Percentiles rank a stretch among this genome's conserved stretches.
These are phyloP conservation scores for Muntiacus reevesi DNA, from an alignment of 2,113 vertebrate species.

Conservation along the genomic window DNA sequence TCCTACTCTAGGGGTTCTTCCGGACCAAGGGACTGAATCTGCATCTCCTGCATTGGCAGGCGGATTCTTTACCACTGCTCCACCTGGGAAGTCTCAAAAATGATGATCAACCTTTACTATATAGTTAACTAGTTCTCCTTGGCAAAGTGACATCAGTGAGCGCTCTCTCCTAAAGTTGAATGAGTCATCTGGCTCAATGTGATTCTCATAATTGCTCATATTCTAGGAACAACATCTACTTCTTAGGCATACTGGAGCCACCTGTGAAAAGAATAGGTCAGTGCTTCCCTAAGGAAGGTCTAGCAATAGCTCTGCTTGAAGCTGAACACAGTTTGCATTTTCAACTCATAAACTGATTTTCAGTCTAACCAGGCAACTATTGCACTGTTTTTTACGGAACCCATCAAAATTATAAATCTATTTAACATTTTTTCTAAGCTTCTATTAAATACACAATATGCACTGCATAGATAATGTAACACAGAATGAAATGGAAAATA, in stretches of 20 bases:
- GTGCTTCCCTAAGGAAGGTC: not conserved
- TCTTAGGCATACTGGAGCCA: not conserved
- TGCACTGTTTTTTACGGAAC: conserved; percentile 25
- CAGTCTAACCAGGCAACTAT: conserved; percentile 34
- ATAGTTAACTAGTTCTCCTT: not conserved
- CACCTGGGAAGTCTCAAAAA: not conserved
- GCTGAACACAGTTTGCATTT: not conserved
- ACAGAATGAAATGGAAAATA: conserved; percentile 60
- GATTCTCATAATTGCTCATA: not conserved
- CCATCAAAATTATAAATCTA: conserved; percentile 69
- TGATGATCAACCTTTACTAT: not conserved
- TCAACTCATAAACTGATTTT: conserved; percentile 48
- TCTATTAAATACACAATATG: conserved; percentile 55
- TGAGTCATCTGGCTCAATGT: not conserved
- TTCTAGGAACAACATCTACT: not conserved
- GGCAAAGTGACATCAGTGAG: not conserved
- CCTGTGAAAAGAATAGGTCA: not conserved
- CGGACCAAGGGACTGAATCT: not conserved
- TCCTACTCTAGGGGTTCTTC: not conserved
- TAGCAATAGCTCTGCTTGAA: not conserved
- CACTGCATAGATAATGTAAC: conserved; percentile 56
- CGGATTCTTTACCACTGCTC: not conserved
- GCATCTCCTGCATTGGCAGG: not conserved
- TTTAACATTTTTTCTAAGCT: conserved; percentile 60
- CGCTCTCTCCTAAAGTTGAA: not conserved